Evolutionary conservation across 1,140 invertebrate species (phyloP).

Genomic region (Megalopta genalis): DNA sequence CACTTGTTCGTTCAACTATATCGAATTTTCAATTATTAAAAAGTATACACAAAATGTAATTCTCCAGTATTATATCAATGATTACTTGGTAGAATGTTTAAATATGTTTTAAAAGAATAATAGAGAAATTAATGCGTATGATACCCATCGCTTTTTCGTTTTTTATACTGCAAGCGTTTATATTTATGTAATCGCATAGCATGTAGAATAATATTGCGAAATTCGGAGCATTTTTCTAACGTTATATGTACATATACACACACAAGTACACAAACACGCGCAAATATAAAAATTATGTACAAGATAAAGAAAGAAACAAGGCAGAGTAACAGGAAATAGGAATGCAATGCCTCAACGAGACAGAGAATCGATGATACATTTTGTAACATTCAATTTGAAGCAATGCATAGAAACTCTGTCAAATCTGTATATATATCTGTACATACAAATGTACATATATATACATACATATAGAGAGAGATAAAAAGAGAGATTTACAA

Average conservation of each 20-base stretch:
- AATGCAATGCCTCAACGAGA: constrained; percentile 31
- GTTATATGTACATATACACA: constrained; percentile 11
- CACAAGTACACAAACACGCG: constrained; percentile 4
- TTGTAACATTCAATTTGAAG: constrained; percentile 3
- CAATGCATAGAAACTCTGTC: not conserved
- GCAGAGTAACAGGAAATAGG: constrained; percentile 13
- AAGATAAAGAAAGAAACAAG: constrained; percentile 1
- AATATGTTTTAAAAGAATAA: not conserved
- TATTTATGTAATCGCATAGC: not conserved
- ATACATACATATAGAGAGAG: not conserved
- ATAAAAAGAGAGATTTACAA: not conserved
- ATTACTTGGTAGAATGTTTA: not conserved
- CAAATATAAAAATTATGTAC: constrained; percentile 12
- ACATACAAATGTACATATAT: too few species aligned
- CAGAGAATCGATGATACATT: constrained; percentile 33
- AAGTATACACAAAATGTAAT: not conserved
- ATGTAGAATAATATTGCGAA: constrained; percentile 20
- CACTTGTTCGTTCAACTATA: not conserved
- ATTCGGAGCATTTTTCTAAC: constrained; percentile 12
- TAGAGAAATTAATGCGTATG: not conserved
- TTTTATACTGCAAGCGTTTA: not conserved
- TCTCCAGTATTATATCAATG: not conserved
- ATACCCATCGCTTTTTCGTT: not conserved
- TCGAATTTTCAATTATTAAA: not conserved
- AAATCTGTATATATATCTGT: constrained; percentile 1